phyloP scores from a whole-genome alignment of 2,113 vertebrate species.

The Sarotherodon lohbergeri region DNA sequence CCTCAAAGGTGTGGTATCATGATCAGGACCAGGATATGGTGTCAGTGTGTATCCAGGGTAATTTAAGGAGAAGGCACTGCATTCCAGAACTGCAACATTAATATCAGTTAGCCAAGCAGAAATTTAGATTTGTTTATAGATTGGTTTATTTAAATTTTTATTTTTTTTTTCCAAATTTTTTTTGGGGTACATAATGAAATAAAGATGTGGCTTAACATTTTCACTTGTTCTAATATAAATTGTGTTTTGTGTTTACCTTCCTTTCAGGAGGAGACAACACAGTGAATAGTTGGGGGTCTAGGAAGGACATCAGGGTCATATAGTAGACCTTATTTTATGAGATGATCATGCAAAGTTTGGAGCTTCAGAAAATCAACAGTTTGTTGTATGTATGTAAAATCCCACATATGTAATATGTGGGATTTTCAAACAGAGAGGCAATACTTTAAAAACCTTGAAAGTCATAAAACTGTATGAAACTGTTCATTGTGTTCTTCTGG shows the following conservation, averaged over 20 bases:
- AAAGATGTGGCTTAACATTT: not conserved
- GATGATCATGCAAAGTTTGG: not conserved
- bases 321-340: not conserved
- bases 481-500: not conserved
- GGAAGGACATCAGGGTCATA: not conserved
- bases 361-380: not conserved
- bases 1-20: too few species aligned
- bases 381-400: not conserved
- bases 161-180: not conserved
- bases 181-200: not conserved
- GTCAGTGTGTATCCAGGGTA: not conserved
- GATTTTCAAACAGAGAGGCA: not conserved
- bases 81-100: not conserved
- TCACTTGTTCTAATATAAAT: not conserved
- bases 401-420: not conserved
- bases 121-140: not conserved
- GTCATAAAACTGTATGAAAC: not conserved
- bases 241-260: too few species aligned
- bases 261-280: not conserved
- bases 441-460: not conserved
- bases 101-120: not conserved
- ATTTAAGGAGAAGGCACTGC: not conserved
- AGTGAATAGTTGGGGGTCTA: not conserved
- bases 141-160: not conserved
- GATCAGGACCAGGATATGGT: not conserved